phyloP scores from a whole-genome alignment of 2,113 vertebrate genomes.

The Trichomycterus rosablanca region DNA sequence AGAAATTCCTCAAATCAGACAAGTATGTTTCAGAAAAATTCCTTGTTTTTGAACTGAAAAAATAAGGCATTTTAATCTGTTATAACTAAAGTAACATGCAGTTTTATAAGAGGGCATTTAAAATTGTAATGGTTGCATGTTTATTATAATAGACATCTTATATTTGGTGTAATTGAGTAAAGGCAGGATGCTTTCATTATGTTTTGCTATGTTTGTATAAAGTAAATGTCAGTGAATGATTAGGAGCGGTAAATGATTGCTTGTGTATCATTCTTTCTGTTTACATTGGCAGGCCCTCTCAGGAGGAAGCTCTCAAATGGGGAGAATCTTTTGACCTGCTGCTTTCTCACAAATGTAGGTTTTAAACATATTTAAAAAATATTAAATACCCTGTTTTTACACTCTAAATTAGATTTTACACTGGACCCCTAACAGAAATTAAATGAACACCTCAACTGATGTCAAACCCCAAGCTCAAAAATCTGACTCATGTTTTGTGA shows the following conservation, averaged over 20 bases:
- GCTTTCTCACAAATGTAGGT: slow-evolving; percentile 87
- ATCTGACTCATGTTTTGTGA: too few relatives aligned
- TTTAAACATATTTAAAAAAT: not conserved
- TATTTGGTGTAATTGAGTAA: too few relatives aligned
- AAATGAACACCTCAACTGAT: too few relatives aligned
- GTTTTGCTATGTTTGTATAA: not conserved
- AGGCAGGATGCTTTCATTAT: not conserved
- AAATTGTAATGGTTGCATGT: too few relatives aligned
- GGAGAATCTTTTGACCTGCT: slow-evolving; percentile 83
- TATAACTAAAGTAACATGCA: not conserved
- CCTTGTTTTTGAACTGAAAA: slow-evolving; percentile 12
- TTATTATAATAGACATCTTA: too few relatives aligned
- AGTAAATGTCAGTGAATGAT: slow-evolving; percentile 21
- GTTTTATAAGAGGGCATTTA: not conserved
- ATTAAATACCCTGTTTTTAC: not conserved
- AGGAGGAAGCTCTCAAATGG: slow-evolving; percentile 81
- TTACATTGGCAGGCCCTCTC: slow-evolving; percentile 69
- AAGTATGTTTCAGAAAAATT: slow-evolving; percentile 65
- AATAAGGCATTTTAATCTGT: too few relatives aligned
- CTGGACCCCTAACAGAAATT: too few relatives aligned
- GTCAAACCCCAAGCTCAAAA: too few relatives aligned
- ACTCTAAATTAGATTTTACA: too few relatives aligned
- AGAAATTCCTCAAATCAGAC: slow-evolving; percentile 78
- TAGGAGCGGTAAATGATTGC: not conserved
- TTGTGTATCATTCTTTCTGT: slow-evolving; percentile 22